Evolutionary conservation across 2,113 vertebrate species (phyloP), one percentile per base, ranked within the genome.

Genomic region (Dromiciops gliroides): DNA sequence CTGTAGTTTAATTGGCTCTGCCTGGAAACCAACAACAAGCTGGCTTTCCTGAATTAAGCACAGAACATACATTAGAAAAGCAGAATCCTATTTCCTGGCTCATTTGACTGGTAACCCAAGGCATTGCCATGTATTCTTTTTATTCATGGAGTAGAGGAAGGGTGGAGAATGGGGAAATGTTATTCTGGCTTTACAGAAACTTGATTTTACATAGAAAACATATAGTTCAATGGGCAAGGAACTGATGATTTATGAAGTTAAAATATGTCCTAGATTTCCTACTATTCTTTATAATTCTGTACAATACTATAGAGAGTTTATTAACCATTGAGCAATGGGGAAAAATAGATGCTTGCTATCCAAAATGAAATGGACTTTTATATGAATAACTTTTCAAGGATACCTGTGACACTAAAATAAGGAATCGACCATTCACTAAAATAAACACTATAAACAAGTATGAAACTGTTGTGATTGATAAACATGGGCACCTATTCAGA

Each of bases 221-320:
- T 93, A 97, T 93, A 95, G 91, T 91, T n/a, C 95, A 83, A 95
- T 96, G 92, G 96, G 93, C 95, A 94, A 92, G 96, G 95, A 93
- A 97, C 96, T 0, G 2, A 93, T 91, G 95, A 92, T n/a, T n/a
- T n/a, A 93, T 91, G 95, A 28, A 44, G 47, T 89, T 94, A 56
- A 91, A 94, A 95, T 92, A 94, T 52, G 89, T 31, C 48, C 48
- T 83, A 11, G 51, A 96, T 94, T 37, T 48, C 56, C 48, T 48
- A 50, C 31, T 75, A 37, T 37, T 51, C 23, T 93, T 96, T 96
- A 95, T 96, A 51, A 48, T 93, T 96, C 89, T 92, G 2, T 53
- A 44, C 89, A 25, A 50, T 22, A 3, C 2, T 90, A 44, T n/a
- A 94, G 94, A 93, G 22, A 94, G n/a, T 2, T 28, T 93, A 89